Percentiles rank a stretch among this genome's conserved stretches.
phyloP scores from a whole-genome alignment of 2,797 vertebrate species.

The Erpetoichthys calabaricus region DNA sequence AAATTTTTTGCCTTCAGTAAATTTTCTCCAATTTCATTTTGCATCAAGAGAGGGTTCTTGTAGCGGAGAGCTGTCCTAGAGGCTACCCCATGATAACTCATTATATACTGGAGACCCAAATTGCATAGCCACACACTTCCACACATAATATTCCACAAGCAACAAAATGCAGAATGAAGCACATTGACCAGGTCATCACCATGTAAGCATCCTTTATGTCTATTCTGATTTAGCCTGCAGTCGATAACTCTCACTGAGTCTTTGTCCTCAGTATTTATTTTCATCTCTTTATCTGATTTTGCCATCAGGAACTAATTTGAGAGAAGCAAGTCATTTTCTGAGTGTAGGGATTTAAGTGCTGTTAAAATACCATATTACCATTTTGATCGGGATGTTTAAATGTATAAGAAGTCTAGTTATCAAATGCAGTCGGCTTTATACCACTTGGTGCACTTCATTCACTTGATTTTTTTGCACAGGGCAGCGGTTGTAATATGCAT shows the following conservation, averaged over 20 bases:
- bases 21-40: too few species aligned
- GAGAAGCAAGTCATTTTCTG: conserved; percentile 29
- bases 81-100: too few species aligned
- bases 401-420: conserved; percentile 34
- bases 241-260: conserved; percentile 30
- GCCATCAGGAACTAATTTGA: conserved; percentile 39
- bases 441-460: conserved; percentile 1
- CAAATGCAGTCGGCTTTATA: conserved; percentile 20
- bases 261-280: conserved; percentile 30
- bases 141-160: too few species aligned
- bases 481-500: too few species aligned
- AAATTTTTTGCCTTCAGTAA: too few species aligned
- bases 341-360: conserved; percentile 37
- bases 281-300: conserved; percentile 27
- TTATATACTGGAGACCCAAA: too few species aligned
- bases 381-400: conserved; percentile 32
- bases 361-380: conserved; percentile 40
- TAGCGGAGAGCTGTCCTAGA: too few species aligned
- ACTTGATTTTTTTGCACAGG: too few species aligned
- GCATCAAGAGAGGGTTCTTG: too few species aligned
- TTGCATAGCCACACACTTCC: too few species aligned
- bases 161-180: too few species aligned
- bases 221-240: conserved; percentile 23
- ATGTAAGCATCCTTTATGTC: background rate
- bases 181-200: too few species aligned